Evolutionary conservation across 2,113 vertebrate species (phyloP).

Genomic region (Melospiza melodia): DNA sequence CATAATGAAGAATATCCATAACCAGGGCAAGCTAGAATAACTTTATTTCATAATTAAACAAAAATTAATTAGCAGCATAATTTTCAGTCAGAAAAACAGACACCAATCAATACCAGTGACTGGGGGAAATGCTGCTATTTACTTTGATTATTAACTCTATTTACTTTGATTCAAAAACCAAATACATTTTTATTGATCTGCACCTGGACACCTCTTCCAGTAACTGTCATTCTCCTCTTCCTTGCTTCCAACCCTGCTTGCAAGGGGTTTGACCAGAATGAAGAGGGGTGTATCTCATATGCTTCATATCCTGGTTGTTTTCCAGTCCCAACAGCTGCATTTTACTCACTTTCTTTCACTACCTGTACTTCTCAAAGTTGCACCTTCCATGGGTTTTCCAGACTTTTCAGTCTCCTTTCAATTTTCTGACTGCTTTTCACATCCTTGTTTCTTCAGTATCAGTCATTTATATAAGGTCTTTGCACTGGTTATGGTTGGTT

Average conservation of each 20-base stretch:
- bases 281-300: neutral
- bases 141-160: neutral
- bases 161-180: neutral
- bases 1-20: neutral
- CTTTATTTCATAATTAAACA: neutral
- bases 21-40: neutral
- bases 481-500: neutral
- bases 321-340: neutral
- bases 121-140: neutral
- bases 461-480: neutral
- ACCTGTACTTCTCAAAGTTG: neutral
- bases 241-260: neutral
- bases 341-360: neutral
- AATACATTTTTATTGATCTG: neutral
- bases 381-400: neutral
- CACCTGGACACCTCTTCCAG: neutral
- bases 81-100: neutral
- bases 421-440: neutral
- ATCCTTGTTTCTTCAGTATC: neutral
- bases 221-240: neutral
- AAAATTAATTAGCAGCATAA: neutral
- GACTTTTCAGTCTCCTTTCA: neutral
- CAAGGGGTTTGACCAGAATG: neutral
- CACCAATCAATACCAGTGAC: neutral
- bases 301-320: neutral